Conservation (phyloP, 2,797 vertebrate genomes). For the Selene dorsalis region DNA sequence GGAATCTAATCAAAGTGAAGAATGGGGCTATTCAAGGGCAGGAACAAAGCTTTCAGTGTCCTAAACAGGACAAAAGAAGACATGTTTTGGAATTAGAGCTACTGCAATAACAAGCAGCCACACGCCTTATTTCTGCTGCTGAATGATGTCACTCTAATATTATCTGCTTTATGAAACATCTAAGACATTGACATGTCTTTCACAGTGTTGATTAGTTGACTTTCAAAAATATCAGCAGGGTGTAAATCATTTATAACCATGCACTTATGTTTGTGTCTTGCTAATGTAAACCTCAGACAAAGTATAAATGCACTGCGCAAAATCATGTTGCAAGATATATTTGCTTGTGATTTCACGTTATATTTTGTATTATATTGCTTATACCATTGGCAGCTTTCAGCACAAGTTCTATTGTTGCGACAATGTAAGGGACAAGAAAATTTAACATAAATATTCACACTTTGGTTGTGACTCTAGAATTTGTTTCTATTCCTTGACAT, state of each 20-base stretch:
- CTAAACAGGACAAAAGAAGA: conserved; percentile 50
- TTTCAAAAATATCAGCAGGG: neutral
- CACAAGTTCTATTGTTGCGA: neutral
- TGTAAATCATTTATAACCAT: neutral
- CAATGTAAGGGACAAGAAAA: neutral
- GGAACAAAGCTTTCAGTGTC: conserved; percentile 54
- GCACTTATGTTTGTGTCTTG: neutral
- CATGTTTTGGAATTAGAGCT: conserved; percentile 44
- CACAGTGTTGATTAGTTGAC: neutral
- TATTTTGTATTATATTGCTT: neutral
- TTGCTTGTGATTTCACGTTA: neutral
- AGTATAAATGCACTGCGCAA: neutral
- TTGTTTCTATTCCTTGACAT: neutral
- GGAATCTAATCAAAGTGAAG: conserved; percentile 72
- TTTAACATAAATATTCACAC: neutral
- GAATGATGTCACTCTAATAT: neutral
- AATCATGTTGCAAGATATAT: neutral
- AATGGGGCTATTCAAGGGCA: conserved; percentile 52
- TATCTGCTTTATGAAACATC: neutral
- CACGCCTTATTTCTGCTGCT: conserved; percentile 7
- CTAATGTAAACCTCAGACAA: too few relatives aligned
- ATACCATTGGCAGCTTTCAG: neutral
- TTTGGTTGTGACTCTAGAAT: neutral
- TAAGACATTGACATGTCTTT: neutral
- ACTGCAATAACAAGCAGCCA: conserved; percentile 16